phyloP scores from a whole-genome alignment of 2,888 invertebrate species.

The Apamea sordens region DNA sequence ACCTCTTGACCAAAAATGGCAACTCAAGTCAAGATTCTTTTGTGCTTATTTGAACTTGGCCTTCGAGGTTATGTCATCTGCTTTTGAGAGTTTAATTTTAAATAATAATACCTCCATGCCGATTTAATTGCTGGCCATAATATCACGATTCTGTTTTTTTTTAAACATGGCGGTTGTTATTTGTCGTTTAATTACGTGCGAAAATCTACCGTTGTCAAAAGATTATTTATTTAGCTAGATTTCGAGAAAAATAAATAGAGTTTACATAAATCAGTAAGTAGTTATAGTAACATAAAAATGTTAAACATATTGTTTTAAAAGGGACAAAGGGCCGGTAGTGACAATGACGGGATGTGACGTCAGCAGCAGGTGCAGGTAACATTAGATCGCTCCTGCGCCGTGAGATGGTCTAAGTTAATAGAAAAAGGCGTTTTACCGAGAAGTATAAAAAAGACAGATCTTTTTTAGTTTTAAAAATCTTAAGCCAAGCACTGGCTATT shows the following conservation, averaged over 20 bases:
- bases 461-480: too few species aligned
- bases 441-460: not conserved
- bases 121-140: conserved; percentile 16
- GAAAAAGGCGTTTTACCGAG: conserved; percentile 27
- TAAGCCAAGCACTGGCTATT: too few species aligned
- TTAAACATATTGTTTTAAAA: conserved; percentile 61
- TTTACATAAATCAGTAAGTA: not conserved
- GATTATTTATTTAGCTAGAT: not conserved
- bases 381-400: conserved; percentile 57
- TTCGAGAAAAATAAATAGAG: not conserved
- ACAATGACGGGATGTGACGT: conserved; percentile 78
- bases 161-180: not conserved
- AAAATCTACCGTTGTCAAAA: not conserved
- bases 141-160: not conserved
- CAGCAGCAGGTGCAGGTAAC: conserved; percentile 74
- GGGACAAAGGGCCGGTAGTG: conserved; percentile 66
- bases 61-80: conserved; percentile 62
- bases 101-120: conserved; percentile 11
- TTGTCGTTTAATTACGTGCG: conserved; percentile 11
- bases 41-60: conserved; percentile 68
- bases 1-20: conserved; percentile 65
- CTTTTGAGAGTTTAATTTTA: conserved; percentile 37
- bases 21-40: conserved; percentile 54
- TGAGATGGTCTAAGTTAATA: conserved; percentile 38
- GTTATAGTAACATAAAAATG: conserved; percentile 27